These are phyloP conservation scores for Sardina pilchardus DNA, from an alignment of 2,113 vertebrate species.

Conservation along the genomic window DNA sequence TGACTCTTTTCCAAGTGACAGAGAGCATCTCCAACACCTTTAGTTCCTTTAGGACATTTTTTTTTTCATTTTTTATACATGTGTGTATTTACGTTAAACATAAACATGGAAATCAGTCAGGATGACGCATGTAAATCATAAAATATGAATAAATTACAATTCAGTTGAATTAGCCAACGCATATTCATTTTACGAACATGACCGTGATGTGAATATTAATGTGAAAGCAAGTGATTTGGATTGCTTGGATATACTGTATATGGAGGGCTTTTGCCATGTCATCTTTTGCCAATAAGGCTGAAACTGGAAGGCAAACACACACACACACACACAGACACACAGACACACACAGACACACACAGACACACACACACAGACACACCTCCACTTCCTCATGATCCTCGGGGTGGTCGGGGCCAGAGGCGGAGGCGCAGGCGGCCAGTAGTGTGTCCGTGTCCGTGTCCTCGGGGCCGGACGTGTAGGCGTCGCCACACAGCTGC, in stretches of 20 bases:
- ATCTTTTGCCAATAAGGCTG: not conserved
- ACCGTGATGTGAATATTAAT: not conserved
- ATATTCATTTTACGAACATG: not conserved
- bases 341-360: not conserved
- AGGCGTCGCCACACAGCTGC: constrained; percentile 62
- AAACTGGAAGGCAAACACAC: not conserved
- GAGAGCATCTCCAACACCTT: not conserved
- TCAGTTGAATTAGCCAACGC: too few species aligned
- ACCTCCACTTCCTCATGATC: constrained; percentile 57
- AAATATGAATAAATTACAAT: too few species aligned
- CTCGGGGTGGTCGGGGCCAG: not conserved
- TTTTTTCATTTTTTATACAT: not conserved
- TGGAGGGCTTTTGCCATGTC: not conserved
- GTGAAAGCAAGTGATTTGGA: not conserved
- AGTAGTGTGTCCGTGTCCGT: constrained; percentile 33
- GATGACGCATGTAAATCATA: too few species aligned
- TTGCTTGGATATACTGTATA: not conserved
- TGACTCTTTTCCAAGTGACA: not conserved
- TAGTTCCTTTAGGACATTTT: not conserved
- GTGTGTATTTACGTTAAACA: too few species aligned
- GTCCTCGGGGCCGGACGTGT: constrained; percentile 40
- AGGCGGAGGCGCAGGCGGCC: constrained; percentile 30
- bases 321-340: not conserved
- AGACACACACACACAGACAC: constrained; percentile 3
- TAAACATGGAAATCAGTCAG: too few species aligned